Evolutionary conservation across 2,797 vertebrate species (phyloP), one percentile per base, ranked within the genome.

Genomic region (Sparidentex hasta): DNA sequence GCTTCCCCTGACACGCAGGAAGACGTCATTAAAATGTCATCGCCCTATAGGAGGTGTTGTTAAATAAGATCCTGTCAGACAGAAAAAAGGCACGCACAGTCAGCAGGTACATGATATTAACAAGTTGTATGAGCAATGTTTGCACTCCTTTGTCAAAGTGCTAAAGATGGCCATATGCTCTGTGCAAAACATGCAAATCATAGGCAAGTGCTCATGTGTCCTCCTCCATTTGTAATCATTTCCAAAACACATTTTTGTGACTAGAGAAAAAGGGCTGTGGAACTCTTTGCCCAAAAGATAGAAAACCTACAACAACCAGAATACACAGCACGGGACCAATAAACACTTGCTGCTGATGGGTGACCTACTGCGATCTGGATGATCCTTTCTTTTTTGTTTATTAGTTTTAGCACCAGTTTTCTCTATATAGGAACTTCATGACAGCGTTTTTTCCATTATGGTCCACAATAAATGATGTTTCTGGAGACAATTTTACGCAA

Each of bases 21-120:
- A 87, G 78, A 58, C 76, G 78, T 85, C 77, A 57, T 81, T 85
- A 66, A 90, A 88, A 88, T 86, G 83, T 54, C 81, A 75, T 25
- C 0, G 11, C 86, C 80, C 86, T 65, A n/a, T 74, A 81, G 88
- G 76, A 82, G 82, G 65, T 61, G 61, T 58, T 18, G 6, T 61
- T 82, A 79, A 85, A 81, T 80, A 68, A 50, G 76, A 77, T 73
- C 76, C 55, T 76, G 29, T 64, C 69, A 80, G 82, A 80, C 83
- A 76, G 81, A 27, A 84, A 85, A 82, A 12, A 44, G 29, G 48
- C 59, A 71, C 23, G n/a, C 80, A 44, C 51, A 78, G 76, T 87
- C 80, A 85, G 80, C 82, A 85, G n/a, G 68, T 65, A 64, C 70
- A 77, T 27, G 51, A 82, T 81, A 71, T 77, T 80, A 72, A 81